A percentile compares a stretch with the other conserved stretches of the same genome.
Evolutionary conservation across 2,888 invertebrate species (phyloP).

Genomic region (Mechanitis messenoides): DNA sequence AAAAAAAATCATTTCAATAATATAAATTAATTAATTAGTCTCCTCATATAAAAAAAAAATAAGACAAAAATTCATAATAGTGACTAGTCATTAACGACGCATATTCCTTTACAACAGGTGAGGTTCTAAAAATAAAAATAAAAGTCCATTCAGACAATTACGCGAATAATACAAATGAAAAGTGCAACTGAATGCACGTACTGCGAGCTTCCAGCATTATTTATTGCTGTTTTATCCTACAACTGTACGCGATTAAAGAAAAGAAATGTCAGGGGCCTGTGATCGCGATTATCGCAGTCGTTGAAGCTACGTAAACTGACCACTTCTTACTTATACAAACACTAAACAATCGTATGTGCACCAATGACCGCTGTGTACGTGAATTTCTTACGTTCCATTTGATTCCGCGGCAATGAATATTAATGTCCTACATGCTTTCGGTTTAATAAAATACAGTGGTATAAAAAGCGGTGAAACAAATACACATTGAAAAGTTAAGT

Average conservation of each 20-base stretch:
- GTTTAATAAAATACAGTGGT: conserved; percentile 17
- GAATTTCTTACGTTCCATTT: neutral
- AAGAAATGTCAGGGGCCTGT: conserved; percentile 67
- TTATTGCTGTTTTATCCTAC: conserved; percentile 71
- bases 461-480: conserved; percentile 50
- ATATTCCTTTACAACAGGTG: conserved; percentile 48
- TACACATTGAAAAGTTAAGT: conserved; percentile 58
- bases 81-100: conserved; percentile 51
- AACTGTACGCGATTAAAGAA: conserved; percentile 70
- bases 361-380: conserved; percentile 31
- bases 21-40: no score
- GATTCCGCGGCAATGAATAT: conserved; percentile 36
- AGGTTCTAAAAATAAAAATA: conserved; percentile 51
- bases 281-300: conserved; percentile 72
- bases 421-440: neutral
- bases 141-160: conserved; percentile 59
- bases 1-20: no score
- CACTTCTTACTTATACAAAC: conserved; percentile 35
- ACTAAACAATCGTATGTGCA: conserved; percentile 25
- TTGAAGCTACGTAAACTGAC: conserved; percentile 51
- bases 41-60: conserved; percentile 10
- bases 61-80: conserved; percentile 43
- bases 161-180: conserved; percentile 66
- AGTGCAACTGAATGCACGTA: conserved; percentile 64
- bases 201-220: conserved; percentile 61